A percentile compares a stretch with the other conserved stretches of the same genome.
These are phyloP conservation scores for Periparus ater DNA, from an alignment of 2,797 vertebrate genomes.

Conservation along the genomic window DNA sequence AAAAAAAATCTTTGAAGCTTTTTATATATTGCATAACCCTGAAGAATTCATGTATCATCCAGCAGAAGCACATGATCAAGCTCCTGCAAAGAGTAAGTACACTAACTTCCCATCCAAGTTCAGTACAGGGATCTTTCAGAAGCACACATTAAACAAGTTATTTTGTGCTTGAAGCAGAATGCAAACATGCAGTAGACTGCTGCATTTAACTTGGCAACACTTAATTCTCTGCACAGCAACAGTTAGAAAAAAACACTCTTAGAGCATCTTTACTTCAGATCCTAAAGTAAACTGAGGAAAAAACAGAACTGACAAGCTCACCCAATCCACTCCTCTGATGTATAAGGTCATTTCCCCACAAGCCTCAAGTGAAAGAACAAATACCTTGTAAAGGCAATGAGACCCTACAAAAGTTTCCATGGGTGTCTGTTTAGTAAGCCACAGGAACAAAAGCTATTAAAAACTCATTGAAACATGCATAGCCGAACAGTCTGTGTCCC, in stretches of 20 bases:
- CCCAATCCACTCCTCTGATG: constrained; percentile 19
- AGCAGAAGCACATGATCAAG: neutral
- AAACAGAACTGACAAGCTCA: constrained; percentile 11
- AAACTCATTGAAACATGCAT: neutral
- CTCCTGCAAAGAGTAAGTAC: neutral
- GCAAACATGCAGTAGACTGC: neutral
- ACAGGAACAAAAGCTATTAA: neutral
- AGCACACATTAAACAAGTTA: neutral
- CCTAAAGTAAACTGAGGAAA: neutral
- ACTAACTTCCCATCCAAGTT: neutral
- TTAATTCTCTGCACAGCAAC: neutral
- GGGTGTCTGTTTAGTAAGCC: neutral
- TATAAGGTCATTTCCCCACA: constrained; percentile 29
- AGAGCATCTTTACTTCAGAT: neutral
- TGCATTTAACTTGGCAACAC: neutral
- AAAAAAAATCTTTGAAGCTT: neutral
- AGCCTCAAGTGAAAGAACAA: constrained; percentile 52
- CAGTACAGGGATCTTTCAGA: neutral
- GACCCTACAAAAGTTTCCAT: constrained; percentile 31
- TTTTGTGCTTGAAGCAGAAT: neutral
- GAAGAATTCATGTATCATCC: neutral
- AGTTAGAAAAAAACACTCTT: neutral
- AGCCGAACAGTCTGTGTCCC: neutral
- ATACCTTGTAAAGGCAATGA: constrained; percentile 48
- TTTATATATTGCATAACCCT: neutral